phyloP scores from a whole-genome alignment of 1,140 invertebrate genomes.

The Heliconius eleuchia region DNA sequence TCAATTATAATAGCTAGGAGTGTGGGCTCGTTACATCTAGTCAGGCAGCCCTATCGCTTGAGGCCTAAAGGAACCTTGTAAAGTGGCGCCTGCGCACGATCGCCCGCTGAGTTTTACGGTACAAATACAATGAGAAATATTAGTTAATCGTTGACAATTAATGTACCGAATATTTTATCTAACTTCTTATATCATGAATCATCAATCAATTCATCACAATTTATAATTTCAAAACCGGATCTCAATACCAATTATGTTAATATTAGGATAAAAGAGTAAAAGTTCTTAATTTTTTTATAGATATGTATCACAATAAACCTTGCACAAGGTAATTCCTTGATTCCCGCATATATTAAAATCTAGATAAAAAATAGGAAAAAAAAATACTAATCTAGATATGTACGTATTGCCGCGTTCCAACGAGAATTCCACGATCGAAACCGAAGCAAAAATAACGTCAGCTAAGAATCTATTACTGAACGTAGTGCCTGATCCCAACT shows the following conservation, averaged over 20 bases:
- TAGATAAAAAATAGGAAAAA: not conserved
- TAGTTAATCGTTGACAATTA: constrained; percentile 35
- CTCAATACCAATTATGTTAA: not conserved
- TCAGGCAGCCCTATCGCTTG: constrained; percentile 70
- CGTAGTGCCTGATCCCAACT: constrained; percentile 45
- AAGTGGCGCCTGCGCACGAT: constrained; percentile 66
- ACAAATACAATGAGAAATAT: constrained; percentile 54
- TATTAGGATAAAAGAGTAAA: not conserved
- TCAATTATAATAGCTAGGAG: constrained; percentile 64
- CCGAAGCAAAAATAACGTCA: constrained; percentile 49
- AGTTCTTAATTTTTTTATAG: not conserved
- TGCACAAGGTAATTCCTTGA: constrained; percentile 4
- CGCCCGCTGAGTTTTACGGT: constrained; percentile 65
- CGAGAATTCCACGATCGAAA: constrained; percentile 53
- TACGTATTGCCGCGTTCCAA: constrained; percentile 25
- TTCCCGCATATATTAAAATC: not conserved
- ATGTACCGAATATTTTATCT: not conserved
- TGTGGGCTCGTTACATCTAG: constrained; percentile 61
- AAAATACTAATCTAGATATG: not conserved
- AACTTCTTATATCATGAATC: constrained; percentile 15
- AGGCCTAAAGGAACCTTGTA: constrained; percentile 70
- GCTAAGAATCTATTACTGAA: constrained; percentile 50
- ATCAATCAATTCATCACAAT: not conserved
- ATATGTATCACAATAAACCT: not conserved
- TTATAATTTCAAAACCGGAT: not conserved